Evolutionary conservation across 2,888 invertebrate genomes (phyloP).

Genomic region (Amiota mariae): DNA sequence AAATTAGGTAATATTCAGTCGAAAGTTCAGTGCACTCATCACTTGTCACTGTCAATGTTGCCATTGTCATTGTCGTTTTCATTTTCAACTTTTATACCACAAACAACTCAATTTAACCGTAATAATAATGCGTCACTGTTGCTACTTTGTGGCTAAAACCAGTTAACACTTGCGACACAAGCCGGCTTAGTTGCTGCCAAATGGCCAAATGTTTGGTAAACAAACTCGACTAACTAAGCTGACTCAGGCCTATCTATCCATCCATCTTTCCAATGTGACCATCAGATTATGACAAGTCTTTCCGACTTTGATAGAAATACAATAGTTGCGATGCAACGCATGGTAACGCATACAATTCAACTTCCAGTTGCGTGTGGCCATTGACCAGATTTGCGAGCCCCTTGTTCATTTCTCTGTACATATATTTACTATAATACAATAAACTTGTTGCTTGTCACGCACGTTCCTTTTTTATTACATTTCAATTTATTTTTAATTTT

Average conservation of each 20-base stretch:
- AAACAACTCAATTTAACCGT: constrained; percentile 16
- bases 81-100: too few relatives aligned
- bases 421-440: too few relatives aligned
- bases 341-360: neutral
- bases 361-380: constrained; percentile 47
- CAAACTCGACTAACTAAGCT: neutral
- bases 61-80: too few relatives aligned
- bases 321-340: neutral
- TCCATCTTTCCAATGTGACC: neutral
- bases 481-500: constrained; percentile 9
- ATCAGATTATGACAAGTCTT: constrained; percentile 20
- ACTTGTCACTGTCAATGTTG: neutral
- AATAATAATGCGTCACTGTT: neutral
- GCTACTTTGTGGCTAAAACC: neutral
- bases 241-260: neutral
- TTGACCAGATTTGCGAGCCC: constrained; percentile 45
- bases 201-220: neutral
- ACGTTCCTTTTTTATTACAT: neutral
- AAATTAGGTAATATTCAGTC: too few relatives aligned
- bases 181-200: neutral
- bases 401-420: constrained; percentile 14
- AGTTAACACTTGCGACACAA: constrained; percentile 15
- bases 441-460: neutral
- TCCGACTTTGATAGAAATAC: constrained; percentile 1
- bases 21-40: constrained; percentile 20